Percentiles rank a stretch among this genome's conserved stretches.
Evolutionary conservation across 1,140 invertebrate genomes (phyloP).

Genomic region (Tetragnatha versicolor): DNA sequence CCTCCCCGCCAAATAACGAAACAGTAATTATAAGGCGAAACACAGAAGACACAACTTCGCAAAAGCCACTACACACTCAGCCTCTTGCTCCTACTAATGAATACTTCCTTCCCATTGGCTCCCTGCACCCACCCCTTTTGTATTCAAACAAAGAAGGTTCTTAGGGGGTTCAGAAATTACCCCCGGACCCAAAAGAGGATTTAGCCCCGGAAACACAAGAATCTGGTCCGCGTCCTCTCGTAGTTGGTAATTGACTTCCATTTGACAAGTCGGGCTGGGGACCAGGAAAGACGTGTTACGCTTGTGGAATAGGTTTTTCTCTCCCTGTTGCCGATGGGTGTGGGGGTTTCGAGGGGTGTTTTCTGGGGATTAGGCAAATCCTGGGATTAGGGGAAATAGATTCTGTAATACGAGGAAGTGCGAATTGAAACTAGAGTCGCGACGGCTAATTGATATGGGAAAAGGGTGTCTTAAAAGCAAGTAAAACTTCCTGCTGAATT

Average conservation of each 20-base stretch:
- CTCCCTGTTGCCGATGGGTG: background rate
- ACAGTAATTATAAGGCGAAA: background rate
- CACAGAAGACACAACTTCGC: too few species aligned
- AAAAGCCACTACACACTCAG: background rate
- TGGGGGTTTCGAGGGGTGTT: background rate
- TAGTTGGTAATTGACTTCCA: conserved; percentile 24
- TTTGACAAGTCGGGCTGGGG: conserved; percentile 10
- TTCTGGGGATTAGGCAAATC: conserved; percentile 1
- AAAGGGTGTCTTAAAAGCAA: too few species aligned
- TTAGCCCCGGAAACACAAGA: background rate
- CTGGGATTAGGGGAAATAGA: background rate
- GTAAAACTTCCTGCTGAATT: too few species aligned
- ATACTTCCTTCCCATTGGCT: background rate
- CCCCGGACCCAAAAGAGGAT: conserved; percentile 16
- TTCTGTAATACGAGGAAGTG: too few species aligned
- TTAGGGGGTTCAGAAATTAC: background rate
- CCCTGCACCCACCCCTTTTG: too few species aligned
- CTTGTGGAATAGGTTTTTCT: conserved; percentile 10
- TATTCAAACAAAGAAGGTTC: background rate
- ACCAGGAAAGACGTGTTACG: conserved; percentile 15
- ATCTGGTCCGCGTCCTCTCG: background rate
- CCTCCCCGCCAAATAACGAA: background rate
- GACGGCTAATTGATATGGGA: too few species aligned
- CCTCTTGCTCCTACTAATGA: conserved; percentile 17
- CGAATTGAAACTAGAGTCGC: too few species aligned